Evolutionary conservation across 1,140 invertebrate species (phyloP), one percentile per base, ranked within the genome.

Genomic region (Chironomus striatipennis): DNA sequence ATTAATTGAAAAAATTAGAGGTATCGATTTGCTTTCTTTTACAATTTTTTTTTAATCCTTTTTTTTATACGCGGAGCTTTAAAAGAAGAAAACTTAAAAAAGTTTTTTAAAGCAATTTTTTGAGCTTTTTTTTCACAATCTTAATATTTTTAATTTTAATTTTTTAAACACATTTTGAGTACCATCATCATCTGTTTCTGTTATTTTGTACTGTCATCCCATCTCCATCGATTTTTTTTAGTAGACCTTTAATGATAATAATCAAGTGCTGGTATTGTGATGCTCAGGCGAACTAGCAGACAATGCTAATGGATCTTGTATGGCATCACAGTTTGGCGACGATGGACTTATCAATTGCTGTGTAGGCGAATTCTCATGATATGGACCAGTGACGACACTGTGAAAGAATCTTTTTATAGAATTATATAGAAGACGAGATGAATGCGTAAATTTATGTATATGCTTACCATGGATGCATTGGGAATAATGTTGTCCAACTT

Each of bases 401-500:
- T 21, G 20, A 70, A 20, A 20, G 65, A 70, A 70, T 70, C 65
- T 70, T 70, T 70, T 21, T 20, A 21, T 70, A 70, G 65, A 70
- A 20, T 70, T 57, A n/a, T 2, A 12, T 57, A 12, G 47, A 57
- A 34, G 24, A 57, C n/a, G 47, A 57, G 12, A 57, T 57, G 47
- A 57, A 57, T 57, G 47, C 47, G 47, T 57, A 57, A 57, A 57
- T 15, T n/a, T 57, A 57, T 57, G 1, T 57, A 5, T 12, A 57
- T 84, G 79, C 65, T 70, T 70, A 70, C 65, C 91, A 93, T 5
- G 90, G 90, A 81, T 92, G 90, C 91, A 92, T 93, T 20, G 91
- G 91, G 79, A 92, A 93, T 76, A 92, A 83, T 21, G 91, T 92
- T n/a, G 91, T 93, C 89, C 90, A 91, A 73, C 91, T 91, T 84